phyloP scores from a whole-genome alignment of 2,797 vertebrate species.

The Hybognathus amarus region DNA sequence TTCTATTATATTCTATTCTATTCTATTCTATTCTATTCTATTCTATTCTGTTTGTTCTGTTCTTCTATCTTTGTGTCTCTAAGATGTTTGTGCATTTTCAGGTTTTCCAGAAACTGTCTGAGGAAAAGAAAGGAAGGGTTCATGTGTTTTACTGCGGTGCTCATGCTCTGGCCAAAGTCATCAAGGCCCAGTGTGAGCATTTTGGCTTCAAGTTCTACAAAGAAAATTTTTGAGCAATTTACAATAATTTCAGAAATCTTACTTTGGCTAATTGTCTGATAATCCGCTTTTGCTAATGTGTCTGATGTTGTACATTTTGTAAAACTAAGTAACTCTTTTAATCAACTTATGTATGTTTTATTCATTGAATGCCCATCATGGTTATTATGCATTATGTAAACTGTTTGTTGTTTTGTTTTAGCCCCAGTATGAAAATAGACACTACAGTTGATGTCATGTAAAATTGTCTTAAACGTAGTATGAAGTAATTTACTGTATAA shows the following conservation, averaged over 20 bases:
- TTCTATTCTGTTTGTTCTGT: neutral
- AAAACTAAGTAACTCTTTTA: neutral
- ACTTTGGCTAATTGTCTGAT: neutral
- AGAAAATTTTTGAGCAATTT: slow-evolving; percentile 81
- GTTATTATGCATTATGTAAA: slow-evolving; percentile 34
- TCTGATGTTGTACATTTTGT: neutral
- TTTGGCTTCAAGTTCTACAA: slow-evolving; percentile 86
- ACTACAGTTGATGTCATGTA: neutral
- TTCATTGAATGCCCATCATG: neutral
- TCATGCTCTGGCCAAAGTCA: slow-evolving; percentile 77
- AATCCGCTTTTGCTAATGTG: slow-evolving; percentile 2
- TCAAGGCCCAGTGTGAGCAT: slow-evolving; percentile 82
- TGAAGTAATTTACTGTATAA: neutral
- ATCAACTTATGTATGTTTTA: neutral
- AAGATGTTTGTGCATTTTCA: slow-evolving; percentile 58
- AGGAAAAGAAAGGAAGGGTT: slow-evolving; percentile 84
- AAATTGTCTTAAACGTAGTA: neutral
- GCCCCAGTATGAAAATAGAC: neutral
- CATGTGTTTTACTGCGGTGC: slow-evolving; percentile 89
- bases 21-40: neutral
- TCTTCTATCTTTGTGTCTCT: neutral
- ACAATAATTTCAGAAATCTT: neutral
- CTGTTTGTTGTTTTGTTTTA: neutral
- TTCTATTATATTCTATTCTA: neutral
- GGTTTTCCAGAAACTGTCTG: slow-evolving; percentile 85